Evolutionary conservation across 2,113 vertebrate species (phyloP), one percentile per base, ranked within the genome.

Genomic region (Mustelus asterias): DNA sequence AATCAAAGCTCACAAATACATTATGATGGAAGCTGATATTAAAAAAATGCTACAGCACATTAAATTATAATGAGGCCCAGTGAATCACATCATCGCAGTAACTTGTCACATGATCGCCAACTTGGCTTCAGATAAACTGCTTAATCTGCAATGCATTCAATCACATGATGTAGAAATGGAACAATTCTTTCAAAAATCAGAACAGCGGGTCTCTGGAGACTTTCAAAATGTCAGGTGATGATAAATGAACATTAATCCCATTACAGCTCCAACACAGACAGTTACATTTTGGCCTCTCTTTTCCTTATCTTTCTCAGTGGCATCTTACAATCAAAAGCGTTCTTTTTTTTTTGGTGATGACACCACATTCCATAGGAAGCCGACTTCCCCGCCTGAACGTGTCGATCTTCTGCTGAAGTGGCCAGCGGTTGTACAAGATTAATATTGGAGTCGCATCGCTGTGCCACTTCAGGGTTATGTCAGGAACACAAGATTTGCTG

Each of bases 201-300:
- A 93, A 16, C 60, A 65, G 89, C 60, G 22, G 8, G 16, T 65
- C 58, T 93, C 60, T 37, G 89, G 60, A 44, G 89, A 93, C n/a
- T 20, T 65, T 37, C 1, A 60, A 93, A 93, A 93, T 65, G 89
- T n/a, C 89, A 93, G 89, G 89, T 93, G 60, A 93, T 65, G 89
- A 93, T 93, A 93, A 65, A 65, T 93, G 89, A 37, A 93, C 60
- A 93, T 93, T 93, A 93, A 93, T 93, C 89, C 89, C 60, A 37
- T 93, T 93, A 93, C 89, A 37, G 58, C 37, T 33, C 89, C 89
- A 93, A 65, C 37, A 33, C 20, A 65, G 58, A 37, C 33, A 83
- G 37, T 41, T 41, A 83, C 37, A 83, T 83, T 41, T 41, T 20
- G 80, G 89, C 89, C 18, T 65, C 60, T 6, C 89, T 65, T 65